Conservation (phyloP, 92 coral and sea anemone species). For the Ricordea florida region DNA sequence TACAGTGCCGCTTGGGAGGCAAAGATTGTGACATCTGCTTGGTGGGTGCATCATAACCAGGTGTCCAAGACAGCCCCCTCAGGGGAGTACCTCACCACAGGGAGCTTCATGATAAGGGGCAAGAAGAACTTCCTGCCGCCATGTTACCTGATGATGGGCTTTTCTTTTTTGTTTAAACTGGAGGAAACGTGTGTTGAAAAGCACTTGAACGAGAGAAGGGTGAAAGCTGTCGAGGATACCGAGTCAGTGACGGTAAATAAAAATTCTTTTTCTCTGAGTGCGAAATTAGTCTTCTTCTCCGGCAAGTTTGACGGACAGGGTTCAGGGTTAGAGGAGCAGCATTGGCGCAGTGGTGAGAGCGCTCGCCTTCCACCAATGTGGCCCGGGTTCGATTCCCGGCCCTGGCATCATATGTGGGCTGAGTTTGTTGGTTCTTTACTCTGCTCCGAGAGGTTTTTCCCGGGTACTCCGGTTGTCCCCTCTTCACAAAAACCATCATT, state of each 20-base stretch:
- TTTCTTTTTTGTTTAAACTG: slow-evolving; percentile 84
- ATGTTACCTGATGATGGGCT: slow-evolving; percentile 91
- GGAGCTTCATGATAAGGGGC: slow-evolving; percentile 98
- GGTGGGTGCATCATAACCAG: slow-evolving; percentile 99
- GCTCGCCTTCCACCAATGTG: no score
- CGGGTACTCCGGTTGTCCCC: no score
- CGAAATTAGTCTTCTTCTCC: no score
- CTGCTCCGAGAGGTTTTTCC: no score
- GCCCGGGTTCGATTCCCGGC: no score
- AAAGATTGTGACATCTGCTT: slow-evolving; percentile 90
- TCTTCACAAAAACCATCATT: no score
- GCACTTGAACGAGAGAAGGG: slow-evolving; percentile 85
- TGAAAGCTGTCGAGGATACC: slow-evolving; percentile 72
- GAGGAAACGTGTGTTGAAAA: slow-evolving; percentile 86
- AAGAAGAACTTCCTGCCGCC: slow-evolving; percentile 98
- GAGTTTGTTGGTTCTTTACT: no score
- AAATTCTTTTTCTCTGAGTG: no score
- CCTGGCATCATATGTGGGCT: no score
- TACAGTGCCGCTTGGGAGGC: slow-evolving; percentile 92
- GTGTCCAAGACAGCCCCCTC: slow-evolving; percentile 99
- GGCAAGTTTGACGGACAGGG: no score
- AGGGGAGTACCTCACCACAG: slow-evolving; percentile 98
- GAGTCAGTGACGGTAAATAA: slow-evolving; percentile 52
- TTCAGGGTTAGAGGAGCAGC: no score
- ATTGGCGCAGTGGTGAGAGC: no score